A percentile compares a stretch with the other conserved stretches of the same genome.
These are phyloP conservation scores for Pantherophis vulpinus DNA, from an alignment of 2,797 vertebrate genomes.

Conservation along the genomic window DNA sequence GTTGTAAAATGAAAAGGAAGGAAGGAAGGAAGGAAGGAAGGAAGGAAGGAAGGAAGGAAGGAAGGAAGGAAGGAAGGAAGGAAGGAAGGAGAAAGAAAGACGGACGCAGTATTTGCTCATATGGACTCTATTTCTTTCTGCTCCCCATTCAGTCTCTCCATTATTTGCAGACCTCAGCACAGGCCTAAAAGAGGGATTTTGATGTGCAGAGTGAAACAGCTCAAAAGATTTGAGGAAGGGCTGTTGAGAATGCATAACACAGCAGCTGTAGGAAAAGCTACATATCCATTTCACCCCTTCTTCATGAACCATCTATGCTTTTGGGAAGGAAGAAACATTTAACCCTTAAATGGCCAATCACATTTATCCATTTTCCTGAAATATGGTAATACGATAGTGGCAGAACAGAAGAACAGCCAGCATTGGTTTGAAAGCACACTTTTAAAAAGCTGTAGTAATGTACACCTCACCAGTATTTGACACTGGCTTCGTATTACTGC, in stretches of 20 bases:
- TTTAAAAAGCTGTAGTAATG: neutral
- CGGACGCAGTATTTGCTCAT: neutral
- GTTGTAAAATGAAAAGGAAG: no score
- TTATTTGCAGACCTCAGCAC: neutral
- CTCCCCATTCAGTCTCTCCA: neutral
- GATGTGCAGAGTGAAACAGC: neutral
- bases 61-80: no score
- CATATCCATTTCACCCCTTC: conserved; percentile 5
- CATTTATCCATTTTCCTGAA: neutral
- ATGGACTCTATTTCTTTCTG: neutral
- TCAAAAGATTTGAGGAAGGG: conserved; percentile 5
- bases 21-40: no score
- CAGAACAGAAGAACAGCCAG: neutral
- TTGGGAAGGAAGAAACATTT: neutral
- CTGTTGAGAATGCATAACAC: conserved; percentile 21
- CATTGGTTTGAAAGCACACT: neutral
- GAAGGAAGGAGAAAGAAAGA: neutral
- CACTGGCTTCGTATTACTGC: neutral
- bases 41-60: no score
- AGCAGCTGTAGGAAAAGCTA: neutral
- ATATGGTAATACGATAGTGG: neutral
- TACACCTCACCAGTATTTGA: neutral
- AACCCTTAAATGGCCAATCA: neutral
- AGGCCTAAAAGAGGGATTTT: neutral
- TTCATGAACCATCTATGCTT: neutral